A percentile compares a stretch with the other conserved stretches of the same genome.
phyloP scores from a whole-genome alignment of 2,797 vertebrate genomes.

The Pseudochirops cupreus region DNA sequence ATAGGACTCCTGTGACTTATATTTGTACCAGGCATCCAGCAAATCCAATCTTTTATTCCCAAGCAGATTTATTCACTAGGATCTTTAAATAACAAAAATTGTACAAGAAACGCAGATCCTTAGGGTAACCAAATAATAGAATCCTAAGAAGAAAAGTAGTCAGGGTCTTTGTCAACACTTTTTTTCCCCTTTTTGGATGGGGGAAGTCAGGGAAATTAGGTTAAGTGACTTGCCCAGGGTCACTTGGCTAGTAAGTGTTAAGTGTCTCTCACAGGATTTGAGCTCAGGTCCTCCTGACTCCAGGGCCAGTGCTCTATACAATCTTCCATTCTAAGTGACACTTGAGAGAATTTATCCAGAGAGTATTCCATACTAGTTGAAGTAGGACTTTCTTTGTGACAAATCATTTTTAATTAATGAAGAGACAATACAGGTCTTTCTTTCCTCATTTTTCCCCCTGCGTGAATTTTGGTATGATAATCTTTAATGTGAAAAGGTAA shows the following conservation, averaged over 20 bases:
- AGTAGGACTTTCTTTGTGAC: conserved; percentile 30
- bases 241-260: too few species aligned
- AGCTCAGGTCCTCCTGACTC: too few species aligned
- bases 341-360: not conserved
- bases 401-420: conserved; percentile 36
- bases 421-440: conserved; percentile 39
- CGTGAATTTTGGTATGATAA: not conserved
- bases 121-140: not conserved
- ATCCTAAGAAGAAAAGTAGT: not conserved
- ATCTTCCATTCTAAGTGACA: not conserved
- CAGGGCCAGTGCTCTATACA: not conserved
- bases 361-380: not conserved
- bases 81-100: not conserved
- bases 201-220: too few species aligned
- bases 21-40: not conserved
- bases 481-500: conserved; percentile 42
- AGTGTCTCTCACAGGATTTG: too few species aligned
- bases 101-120: not conserved
- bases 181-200: too few species aligned
- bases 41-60: not conserved
- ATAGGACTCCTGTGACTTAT: not conserved
- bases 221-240: too few species aligned
- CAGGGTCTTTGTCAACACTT: not conserved
- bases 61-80: not conserved
- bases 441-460: not conserved